Conservation (phyloP, 2,888 invertebrate genomes). For the Standfussiana lucernea region DNA sequence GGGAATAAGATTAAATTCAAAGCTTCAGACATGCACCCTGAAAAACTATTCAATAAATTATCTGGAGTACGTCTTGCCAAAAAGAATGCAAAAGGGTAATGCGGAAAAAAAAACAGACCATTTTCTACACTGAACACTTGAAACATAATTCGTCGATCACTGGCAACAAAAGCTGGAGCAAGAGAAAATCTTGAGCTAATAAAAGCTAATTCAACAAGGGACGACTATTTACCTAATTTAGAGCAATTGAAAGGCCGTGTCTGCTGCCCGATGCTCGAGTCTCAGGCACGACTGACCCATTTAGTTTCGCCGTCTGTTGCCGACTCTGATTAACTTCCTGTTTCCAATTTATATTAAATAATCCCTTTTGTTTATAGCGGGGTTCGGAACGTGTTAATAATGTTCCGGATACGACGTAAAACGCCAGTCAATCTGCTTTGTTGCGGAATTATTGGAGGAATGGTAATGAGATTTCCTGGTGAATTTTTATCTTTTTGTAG, state of each 20-base stretch:
- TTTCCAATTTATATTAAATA: slow-evolving; percentile 87
- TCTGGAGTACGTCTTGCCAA: too few relatives aligned
- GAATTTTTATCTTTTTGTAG: slow-evolving; percentile 38
- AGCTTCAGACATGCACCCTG: too few relatives aligned
- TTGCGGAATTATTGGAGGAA: slow-evolving; percentile 54
- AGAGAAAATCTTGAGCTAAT: slow-evolving; percentile 75
- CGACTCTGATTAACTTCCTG: slow-evolving; percentile 87
- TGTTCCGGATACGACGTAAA: slow-evolving; percentile 58
- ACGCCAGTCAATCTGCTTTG: slow-evolving; percentile 54
- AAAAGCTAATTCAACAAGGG: slow-evolving; percentile 77
- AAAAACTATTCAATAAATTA: too few relatives aligned
- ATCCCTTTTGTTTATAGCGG: slow-evolving; percentile 78
- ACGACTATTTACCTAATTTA: slow-evolving; percentile 84
- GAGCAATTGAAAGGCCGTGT: slow-evolving; percentile 81
- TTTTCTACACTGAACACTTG: background rate
- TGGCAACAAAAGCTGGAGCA: slow-evolving; percentile 37
- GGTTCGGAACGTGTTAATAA: slow-evolving; percentile 71
- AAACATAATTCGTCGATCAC: slow-evolving; percentile 34
- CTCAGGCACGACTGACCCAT: slow-evolving; percentile 78
- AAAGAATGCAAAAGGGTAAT: background rate
- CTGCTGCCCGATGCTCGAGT: slow-evolving; percentile 51
- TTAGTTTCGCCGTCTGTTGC: slow-evolving; percentile 80
- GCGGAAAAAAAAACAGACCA: background rate
- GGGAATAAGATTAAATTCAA: too few relatives aligned
- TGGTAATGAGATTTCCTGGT: slow-evolving; percentile 49